These are phyloP conservation scores for Ophion slaviceki DNA, from an alignment of 2,888 invertebrate genomes.

Conservation along the genomic window DNA sequence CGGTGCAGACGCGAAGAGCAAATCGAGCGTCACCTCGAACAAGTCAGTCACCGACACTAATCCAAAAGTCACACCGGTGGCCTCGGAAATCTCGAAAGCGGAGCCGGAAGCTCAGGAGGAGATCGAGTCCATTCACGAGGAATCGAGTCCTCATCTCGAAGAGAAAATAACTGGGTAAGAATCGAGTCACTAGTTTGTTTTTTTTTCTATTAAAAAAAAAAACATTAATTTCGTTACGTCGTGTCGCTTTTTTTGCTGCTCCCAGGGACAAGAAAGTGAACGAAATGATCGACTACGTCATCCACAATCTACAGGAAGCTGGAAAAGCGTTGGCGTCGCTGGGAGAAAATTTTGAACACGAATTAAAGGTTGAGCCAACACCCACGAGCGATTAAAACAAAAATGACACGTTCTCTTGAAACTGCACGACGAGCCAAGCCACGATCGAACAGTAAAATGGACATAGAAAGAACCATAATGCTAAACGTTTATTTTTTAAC, in stretches of 20 bases:
- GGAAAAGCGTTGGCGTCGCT: conserved; percentile 76
- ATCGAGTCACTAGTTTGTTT: neutral
- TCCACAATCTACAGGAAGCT: conserved; percentile 78
- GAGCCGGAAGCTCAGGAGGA: conserved; percentile 48
- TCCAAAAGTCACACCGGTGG: conserved; percentile 43
- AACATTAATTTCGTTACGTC: neutral
- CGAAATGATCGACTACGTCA: conserved; percentile 78
- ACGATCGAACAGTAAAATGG: conserved; percentile 62
- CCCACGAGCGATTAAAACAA: conserved; percentile 69
- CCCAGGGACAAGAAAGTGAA: conserved; percentile 77
- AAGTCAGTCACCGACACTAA: conserved; percentile 16
- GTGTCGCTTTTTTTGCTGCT: neutral
- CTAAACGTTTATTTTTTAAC: conserved; percentile 32
- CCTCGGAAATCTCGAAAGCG: conserved; percentile 8
- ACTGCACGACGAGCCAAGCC: conserved; percentile 53
- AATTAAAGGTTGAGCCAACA: conserved; percentile 78
- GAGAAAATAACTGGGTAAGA: conserved; percentile 56
- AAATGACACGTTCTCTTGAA: conserved; percentile 55
- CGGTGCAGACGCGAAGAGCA: conserved; percentile 61
- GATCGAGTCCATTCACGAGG: conserved; percentile 27
- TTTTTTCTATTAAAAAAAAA: neutral
- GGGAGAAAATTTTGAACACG: conserved; percentile 79
- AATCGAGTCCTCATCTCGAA: conserved; percentile 4
- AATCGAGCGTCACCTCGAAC: conserved; percentile 30
- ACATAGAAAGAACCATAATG: conserved; percentile 52